Evolutionary conservation across 2,888 invertebrate species (phyloP).

Genomic region (Pachymerium ferrugineum): DNA sequence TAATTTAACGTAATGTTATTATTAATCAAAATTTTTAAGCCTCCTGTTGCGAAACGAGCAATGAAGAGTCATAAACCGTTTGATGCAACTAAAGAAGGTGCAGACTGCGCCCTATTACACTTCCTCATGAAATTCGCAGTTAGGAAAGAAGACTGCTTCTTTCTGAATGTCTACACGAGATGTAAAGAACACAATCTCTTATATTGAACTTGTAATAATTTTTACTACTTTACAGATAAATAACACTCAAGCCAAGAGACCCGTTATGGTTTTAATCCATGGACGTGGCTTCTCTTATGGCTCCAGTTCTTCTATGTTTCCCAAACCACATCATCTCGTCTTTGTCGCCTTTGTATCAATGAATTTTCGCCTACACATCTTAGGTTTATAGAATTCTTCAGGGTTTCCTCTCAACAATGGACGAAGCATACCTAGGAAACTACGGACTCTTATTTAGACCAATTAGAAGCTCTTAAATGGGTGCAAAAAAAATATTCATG

Average conservation of each 20-base stretch:
- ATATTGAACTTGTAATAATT: not conserved
- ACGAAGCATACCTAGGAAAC: constrained; percentile 7
- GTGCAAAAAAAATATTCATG: constrained; percentile 30
- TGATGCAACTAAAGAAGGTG: not conserved
- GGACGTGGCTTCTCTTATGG: not conserved
- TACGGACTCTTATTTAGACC: constrained; percentile 32
- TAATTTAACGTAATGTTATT: too few relatives aligned
- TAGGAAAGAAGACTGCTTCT: not conserved
- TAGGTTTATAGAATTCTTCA: not conserved
- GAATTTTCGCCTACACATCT: not conserved
- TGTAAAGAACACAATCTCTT: not conserved
- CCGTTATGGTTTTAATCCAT: not conserved
- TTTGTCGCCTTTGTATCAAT: not conserved
- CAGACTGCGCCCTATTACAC: not conserved
- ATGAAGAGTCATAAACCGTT: not conserved
- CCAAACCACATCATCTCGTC: not conserved
- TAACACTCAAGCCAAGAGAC: too few relatives aligned
- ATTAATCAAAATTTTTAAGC: too few relatives aligned
- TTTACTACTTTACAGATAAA: too few relatives aligned
- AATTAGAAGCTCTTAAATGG: constrained; percentile 33
- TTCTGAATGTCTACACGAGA: not conserved
- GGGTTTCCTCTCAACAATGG: not conserved
- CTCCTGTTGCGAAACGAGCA: not conserved
- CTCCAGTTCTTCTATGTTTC: not conserved
- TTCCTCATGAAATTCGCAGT: not conserved